Base-by-base conservation (phyloP, 1,140 invertebrate species). In the Drosophila micromelanica region DNA sequence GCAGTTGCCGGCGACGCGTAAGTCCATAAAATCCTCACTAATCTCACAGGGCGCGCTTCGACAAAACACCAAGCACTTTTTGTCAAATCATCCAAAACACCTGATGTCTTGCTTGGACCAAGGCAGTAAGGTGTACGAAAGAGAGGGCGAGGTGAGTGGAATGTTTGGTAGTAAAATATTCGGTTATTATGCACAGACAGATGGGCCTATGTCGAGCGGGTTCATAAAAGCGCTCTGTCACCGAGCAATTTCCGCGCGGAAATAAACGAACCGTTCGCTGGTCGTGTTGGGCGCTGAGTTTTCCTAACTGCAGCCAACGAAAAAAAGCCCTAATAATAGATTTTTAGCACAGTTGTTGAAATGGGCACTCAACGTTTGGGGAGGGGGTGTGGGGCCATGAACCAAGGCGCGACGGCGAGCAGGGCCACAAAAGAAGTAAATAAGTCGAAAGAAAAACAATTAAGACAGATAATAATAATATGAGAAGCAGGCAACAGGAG, bases 11-110 rank as follows among this genome's bases (percentile, higher is more conserved):
- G 54, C 73, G 59, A 74, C 73, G 85, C 79, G 73, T 90, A 89
- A 90, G 84, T 80, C 84, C 84, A 89, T 89, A 89, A 89, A 89
- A 89, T 89, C 84, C 84, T 46, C 85, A 90, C 84, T 89, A 89
- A 89, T 89, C 84, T 89, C 78, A 35, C 73, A 69, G 70, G 65
- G 74, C 69, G 78, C 62, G 69, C 71, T 89, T 87, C 82, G 84
- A 87, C 82, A 87, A 87, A 87, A 87, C 69, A 73, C 76, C 85
- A 80, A 89, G 79, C 85, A 72, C 76, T 89, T 89, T 89, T 89
- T 89, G 84, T 78, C 84, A 89, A 89, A 89, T 89, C 84, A 89
- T 90, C 68, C 85, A 72, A 73, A 27, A 80, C 84, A 89, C 84
- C 84, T 89, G 84, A 89, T 89, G 84, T 89, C 84, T 89, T 87